Evolutionary conservation across 2,888 invertebrate genomes (phyloP).

Genomic region (Dione juno): DNA sequence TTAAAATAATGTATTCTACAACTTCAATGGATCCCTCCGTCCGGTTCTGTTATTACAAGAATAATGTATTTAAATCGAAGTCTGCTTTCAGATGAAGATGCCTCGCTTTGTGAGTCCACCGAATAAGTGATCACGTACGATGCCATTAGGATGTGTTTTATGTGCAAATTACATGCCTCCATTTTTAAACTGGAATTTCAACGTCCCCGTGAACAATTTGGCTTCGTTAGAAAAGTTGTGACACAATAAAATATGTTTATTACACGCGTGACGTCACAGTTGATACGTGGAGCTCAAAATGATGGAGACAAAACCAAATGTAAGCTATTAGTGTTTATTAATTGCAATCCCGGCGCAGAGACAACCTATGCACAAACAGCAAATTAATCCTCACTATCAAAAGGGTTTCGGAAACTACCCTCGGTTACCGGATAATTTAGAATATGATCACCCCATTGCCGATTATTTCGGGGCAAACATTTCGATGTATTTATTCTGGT

Average conservation of each 20-base stretch:
- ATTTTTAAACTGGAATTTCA: conserved; percentile 77
- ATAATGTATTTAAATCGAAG: conserved; percentile 83
- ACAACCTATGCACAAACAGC: conserved; percentile 66
- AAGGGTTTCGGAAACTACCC: conserved; percentile 77
- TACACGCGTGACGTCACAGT: conserved; percentile 32
- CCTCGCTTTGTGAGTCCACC: conserved; percentile 73
- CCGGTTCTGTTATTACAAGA: conserved; percentile 81
- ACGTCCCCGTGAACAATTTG: conserved; percentile 65
- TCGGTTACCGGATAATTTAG: conserved; percentile 76
- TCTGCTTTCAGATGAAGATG: conserved; percentile 81
- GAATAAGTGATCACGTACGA: conserved; percentile 82
- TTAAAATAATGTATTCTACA: conserved; percentile 83
- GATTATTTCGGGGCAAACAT: conserved; percentile 81
- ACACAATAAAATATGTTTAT: conserved; percentile 42
- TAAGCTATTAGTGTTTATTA: conserved; percentile 55
- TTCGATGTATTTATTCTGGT: conserved; percentile 82
- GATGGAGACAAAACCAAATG: conserved; percentile 11
- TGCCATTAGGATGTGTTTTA: conserved; percentile 81
- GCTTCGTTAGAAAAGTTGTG: conserved; percentile 78
- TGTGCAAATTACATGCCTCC: conserved; percentile 82
- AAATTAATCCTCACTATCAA: conserved; percentile 77
- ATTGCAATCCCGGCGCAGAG: conserved; percentile 65
- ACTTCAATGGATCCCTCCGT: conserved; percentile 81
- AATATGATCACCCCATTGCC: conserved; percentile 78
- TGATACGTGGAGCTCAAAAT: conserved; percentile 3